These are phyloP conservation scores for Oreochromis spilurus DNA, from an alignment of 2,113 vertebrate genomes.

Conservation along the genomic window DNA sequence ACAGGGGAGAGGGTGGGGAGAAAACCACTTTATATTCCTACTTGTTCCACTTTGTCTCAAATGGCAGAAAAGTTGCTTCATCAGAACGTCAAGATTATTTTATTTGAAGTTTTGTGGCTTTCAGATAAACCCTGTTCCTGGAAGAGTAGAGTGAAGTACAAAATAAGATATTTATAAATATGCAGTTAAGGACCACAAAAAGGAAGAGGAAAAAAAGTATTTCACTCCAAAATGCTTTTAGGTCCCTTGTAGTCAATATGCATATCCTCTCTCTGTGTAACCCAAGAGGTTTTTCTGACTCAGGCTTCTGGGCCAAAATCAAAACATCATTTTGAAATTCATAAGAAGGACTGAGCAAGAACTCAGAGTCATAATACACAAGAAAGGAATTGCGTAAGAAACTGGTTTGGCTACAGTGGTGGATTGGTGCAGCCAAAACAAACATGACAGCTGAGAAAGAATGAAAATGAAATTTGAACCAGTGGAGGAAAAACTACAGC, in stretches of 20 bases:
- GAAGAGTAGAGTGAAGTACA: background rate
- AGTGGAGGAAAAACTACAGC: background rate
- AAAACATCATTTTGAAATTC: constrained; percentile 19
- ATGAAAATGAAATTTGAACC: background rate
- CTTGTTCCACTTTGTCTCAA: constrained; percentile 4
- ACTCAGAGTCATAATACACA: background rate
- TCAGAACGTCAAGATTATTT: constrained; percentile 1
- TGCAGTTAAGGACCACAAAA: background rate
- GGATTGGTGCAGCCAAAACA: background rate
- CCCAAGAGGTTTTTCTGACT: background rate
- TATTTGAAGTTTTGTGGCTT: constrained; percentile 19
- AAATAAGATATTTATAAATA: background rate
- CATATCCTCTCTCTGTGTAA: constrained; percentile 3
- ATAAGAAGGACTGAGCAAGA: background rate
- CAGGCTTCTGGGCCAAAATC: background rate
- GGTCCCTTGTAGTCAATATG: background rate
- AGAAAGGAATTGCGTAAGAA: background rate
- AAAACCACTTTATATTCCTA: background rate
- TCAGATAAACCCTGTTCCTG: background rate
- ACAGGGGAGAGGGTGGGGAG: background rate
- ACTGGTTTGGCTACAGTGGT: background rate
- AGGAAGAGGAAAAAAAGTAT: background rate
- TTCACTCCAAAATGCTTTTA: background rate
- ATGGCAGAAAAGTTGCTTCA: constrained; percentile 5
- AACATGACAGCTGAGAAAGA: background rate